Evolutionary conservation across 2,888 invertebrate genomes (phyloP).

Genomic region (Drosophila greeni): DNA sequence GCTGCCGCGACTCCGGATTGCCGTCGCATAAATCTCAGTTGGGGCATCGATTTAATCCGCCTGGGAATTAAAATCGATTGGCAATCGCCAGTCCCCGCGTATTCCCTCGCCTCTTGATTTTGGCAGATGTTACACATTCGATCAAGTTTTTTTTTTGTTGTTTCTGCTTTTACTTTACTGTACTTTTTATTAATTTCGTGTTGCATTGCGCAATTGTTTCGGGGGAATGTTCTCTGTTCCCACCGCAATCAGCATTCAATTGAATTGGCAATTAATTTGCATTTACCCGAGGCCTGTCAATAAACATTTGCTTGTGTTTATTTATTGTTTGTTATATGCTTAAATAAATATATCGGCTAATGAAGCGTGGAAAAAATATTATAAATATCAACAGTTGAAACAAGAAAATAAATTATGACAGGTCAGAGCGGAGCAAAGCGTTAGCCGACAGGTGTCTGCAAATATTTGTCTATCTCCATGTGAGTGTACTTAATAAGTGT

Average conservation of each 20-base stretch:
- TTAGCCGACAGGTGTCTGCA: conserved; percentile 71
- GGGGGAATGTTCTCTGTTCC: conserved; percentile 50
- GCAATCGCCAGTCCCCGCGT: conserved; percentile 21
- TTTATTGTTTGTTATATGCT: conserved; percentile 47
- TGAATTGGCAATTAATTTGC: conserved; percentile 69
- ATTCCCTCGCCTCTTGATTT: neutral
- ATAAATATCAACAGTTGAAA: conserved; percentile 41
- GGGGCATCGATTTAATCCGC: conserved; percentile 66
- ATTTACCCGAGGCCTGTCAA: conserved; percentile 54
- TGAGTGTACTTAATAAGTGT: conserved; percentile 38
- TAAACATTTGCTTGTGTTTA: conserved; percentile 65
- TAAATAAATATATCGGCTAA: conserved; percentile 31
- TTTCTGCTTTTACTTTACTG: conserved; percentile 4
- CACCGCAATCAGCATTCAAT: conserved; percentile 67
- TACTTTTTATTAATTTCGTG: conserved; percentile 22
- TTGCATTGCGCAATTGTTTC: conserved; percentile 57
- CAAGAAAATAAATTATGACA: conserved; percentile 53
- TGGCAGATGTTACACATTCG: conserved; percentile 54
- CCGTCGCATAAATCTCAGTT: conserved; percentile 67
- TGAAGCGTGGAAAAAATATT: conserved; percentile 39
- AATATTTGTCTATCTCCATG: conserved; percentile 65
- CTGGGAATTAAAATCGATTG: conserved; percentile 64
- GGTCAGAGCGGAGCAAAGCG: conserved; percentile 50
- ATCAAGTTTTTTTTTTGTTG: conserved; percentile 29
- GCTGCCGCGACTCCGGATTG: conserved; percentile 25